These are phyloP conservation scores for Uropsilus gracilis DNA, from an alignment of 2,113 vertebrate species.

Conservation along the genomic window DNA sequence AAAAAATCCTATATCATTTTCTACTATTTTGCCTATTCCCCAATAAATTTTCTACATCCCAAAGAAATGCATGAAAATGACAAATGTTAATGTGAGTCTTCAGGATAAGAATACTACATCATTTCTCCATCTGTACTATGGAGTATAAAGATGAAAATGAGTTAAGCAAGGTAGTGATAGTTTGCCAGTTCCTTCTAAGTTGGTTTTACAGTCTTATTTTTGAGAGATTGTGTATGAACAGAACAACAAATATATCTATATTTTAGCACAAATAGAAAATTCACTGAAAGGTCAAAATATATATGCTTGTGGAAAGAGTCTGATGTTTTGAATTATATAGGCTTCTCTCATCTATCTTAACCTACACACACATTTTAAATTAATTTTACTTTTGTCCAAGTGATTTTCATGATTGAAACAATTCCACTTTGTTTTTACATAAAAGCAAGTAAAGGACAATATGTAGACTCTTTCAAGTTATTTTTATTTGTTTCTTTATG, in stretches of 20 bases:
- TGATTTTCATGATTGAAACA: not conserved
- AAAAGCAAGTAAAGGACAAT: not conserved
- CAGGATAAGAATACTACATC: not conserved
- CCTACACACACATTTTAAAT: not conserved
- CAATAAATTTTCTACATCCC: not conserved
- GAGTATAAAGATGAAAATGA: not conserved
- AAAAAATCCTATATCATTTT: not conserved
- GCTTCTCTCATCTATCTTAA: not conserved
- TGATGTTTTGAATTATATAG: not conserved
- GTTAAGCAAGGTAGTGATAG: not conserved
- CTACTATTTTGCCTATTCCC: not conserved
- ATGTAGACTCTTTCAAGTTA: not conserved
- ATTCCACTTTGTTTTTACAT: not conserved
- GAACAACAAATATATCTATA: not conserved
- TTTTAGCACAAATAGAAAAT: slow-evolving; percentile 17
- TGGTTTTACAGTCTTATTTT: not conserved
- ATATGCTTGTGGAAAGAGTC: not conserved
- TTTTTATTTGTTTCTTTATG: too few relatives aligned
- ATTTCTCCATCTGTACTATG: not conserved
- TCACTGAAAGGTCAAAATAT: not conserved
- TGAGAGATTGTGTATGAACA: not conserved
- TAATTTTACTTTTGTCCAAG: slow-evolving; percentile 3
- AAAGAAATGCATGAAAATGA: not conserved
- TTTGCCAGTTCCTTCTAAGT: not conserved
- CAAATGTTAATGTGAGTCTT: not conserved